Base-by-base conservation (phyloP, 1,140 invertebrate genomes). In the Lordiphosa mommai region DNA sequence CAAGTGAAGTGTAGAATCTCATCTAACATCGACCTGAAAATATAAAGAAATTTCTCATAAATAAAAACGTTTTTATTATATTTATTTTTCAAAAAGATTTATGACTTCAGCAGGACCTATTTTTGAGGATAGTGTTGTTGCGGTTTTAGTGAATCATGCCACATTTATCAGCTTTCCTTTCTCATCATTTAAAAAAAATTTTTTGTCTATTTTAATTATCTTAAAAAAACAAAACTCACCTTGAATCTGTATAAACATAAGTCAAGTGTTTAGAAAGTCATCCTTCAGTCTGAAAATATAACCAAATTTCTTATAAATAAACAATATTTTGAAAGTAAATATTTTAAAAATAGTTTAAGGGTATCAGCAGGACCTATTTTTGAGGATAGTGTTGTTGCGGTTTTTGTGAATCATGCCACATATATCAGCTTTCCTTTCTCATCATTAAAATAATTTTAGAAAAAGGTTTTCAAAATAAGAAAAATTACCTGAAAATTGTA, bases 351-450 rank as follows among this genome's bases (percentile, higher is more conserved):
- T 14, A 20, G 10, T 27, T 44, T 40, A 1, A 8, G 13, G 38
- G 16, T 1, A 6, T 87, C 84, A 87, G 84, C 38, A 87, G 84
- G 84, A 80, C 85, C 77, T 87, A 87, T 79, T 87, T 70, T 60
- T 41, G 52, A 72, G 74, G 76, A 84, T 72, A 56, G 61, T 61
- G 57, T 76, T 87, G 71, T 87, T 87, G 84, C 84, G 85, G 77
- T 64, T 65, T 57, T 63, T 85, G 79, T 69, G 84, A 79, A 87
- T 87, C 85, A 87, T 85, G 43, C 37, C 84, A 80, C 84, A 87
- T 64, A 59, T 12, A 34, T 86, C 82, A 85, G 64, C 29, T 43
- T 37, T 67, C 51, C 71, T 44, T 80, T 79, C 47, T 61, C 77
- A 82, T 74, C 77, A 67, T 69, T 17, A 30, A 44, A 57, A 41